phyloP scores from a whole-genome alignment of 2,888 invertebrate genomes.

The Lissonota sp. region DNA sequence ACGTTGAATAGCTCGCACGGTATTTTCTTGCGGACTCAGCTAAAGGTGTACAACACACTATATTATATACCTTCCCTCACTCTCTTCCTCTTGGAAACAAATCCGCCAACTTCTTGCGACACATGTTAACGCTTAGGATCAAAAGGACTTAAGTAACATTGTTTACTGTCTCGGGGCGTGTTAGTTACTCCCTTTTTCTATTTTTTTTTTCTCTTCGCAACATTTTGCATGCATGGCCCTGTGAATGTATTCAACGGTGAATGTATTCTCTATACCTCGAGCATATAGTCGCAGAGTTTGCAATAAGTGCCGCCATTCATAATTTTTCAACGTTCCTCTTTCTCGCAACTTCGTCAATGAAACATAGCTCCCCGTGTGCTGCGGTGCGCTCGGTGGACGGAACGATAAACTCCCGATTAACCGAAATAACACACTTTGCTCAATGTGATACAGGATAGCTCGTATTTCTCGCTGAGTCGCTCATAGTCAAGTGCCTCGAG shows the following conservation, averaged over 20 bases:
- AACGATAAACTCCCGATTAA: constrained; percentile 53
- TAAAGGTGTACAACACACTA: constrained; percentile 52
- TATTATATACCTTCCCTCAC: neutral
- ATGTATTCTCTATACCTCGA: neutral
- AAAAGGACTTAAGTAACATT: too few relatives aligned
- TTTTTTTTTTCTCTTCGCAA: neutral
- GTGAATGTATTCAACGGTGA: neutral
- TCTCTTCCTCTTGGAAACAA: constrained; percentile 44
- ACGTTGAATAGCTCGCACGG: constrained; percentile 50
- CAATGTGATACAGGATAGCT: constrained; percentile 14
- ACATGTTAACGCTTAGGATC: neutral
- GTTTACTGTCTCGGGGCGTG: neutral
- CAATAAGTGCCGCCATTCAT: constrained; percentile 79
- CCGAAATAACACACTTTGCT: constrained; percentile 35
- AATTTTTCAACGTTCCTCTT: constrained; percentile 68
- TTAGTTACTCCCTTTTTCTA: neutral
- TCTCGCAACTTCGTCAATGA: constrained; percentile 57
- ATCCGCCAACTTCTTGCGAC: constrained; percentile 51
- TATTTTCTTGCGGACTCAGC: constrained; percentile 81
- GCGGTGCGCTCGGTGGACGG: constrained; percentile 1
- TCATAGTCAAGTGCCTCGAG: constrained; percentile 14
- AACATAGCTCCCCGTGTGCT: constrained; percentile 4
- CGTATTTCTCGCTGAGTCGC: constrained; percentile 46
- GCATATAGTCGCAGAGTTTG: constrained; percentile 66
- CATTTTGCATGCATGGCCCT: neutral